Conservation (phyloP, 2,888 invertebrate genomes). For the Phania funesta region DNA sequence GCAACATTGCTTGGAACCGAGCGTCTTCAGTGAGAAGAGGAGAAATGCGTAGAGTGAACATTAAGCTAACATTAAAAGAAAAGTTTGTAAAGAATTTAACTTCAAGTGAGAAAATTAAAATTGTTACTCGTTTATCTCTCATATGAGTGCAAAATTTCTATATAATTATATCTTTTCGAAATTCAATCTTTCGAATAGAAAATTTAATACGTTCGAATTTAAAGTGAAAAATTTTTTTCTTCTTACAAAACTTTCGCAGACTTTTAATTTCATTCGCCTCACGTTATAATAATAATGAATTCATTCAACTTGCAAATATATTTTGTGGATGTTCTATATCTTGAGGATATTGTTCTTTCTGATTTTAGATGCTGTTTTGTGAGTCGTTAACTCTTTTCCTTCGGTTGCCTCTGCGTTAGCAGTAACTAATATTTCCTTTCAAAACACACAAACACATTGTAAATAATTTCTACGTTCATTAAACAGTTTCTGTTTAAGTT, state of each 20-base stretch:
- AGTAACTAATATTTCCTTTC: slow-evolving; percentile 36
- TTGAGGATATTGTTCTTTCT: slow-evolving; percentile 64
- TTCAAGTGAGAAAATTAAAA: too few species aligned
- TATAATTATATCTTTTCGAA: too few species aligned
- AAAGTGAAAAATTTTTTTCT: too few species aligned
- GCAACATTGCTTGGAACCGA: too few species aligned
- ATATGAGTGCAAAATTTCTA: too few species aligned
- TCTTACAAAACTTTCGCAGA: background rate
- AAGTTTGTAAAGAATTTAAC: too few species aligned
- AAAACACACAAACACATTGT: background rate
- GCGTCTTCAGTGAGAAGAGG: too few species aligned
- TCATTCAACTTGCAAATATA: slow-evolving; percentile 15
- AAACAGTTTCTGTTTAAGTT: slow-evolving; percentile 58
- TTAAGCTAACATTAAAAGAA: too few species aligned
- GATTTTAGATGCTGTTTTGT: slow-evolving; percentile 54
- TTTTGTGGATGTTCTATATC: slow-evolving; percentile 47
- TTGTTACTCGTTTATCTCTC: too few species aligned
- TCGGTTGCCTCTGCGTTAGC: slow-evolving; percentile 15
- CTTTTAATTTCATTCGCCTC: slow-evolving; percentile 43
- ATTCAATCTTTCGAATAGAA: too few species aligned
- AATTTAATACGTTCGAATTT: too few species aligned
- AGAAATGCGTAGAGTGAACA: too few species aligned
- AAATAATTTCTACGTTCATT: slow-evolving; percentile 52
- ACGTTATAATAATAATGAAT: slow-evolving; percentile 39
- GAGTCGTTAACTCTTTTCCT: slow-evolving; percentile 33